phyloP scores from a whole-genome alignment of 1,140 invertebrate genomes.

The Archegozetes longisetosus region DNA sequence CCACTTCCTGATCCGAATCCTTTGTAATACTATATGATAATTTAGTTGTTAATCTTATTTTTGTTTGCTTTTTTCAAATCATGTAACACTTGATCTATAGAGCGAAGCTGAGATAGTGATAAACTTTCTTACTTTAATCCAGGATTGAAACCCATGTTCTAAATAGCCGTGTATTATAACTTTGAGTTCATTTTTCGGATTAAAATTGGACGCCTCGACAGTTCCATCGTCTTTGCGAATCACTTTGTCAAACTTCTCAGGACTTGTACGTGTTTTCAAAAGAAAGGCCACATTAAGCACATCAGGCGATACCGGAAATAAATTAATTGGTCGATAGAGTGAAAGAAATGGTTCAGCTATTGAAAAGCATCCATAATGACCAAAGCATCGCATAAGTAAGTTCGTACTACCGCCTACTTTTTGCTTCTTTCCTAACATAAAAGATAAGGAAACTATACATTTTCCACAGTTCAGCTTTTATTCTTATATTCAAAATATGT shows the following conservation, averaged over 20 bases:
- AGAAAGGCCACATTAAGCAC: slow-evolving; percentile 36
- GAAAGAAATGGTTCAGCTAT: slow-evolving; percentile 58
- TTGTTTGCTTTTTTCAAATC: no score
- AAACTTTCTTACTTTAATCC: slow-evolving; percentile 52
- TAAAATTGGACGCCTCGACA: slow-evolving; percentile 12
- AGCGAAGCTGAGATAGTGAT: no score
- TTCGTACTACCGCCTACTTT: neutral
- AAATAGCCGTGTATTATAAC: slow-evolving; percentile 69
- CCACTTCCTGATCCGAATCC: no score
- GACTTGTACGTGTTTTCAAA: slow-evolving; percentile 36
- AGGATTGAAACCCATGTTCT: slow-evolving; percentile 56
- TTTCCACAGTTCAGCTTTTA: no score
- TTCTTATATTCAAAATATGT: no score
- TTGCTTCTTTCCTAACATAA: neutral
- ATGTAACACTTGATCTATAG: no score
- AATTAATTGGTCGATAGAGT: slow-evolving; percentile 51
- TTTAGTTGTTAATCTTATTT: no score
- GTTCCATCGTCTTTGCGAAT: slow-evolving; percentile 11
- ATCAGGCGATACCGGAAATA: slow-evolving; percentile 49
- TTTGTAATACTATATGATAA: no score
- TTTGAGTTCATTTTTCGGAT: slow-evolving; percentile 42
- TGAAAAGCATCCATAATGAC: slow-evolving; percentile 63
- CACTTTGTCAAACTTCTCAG: slow-evolving; percentile 31
- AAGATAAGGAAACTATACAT: no score
- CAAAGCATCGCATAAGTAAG: slow-evolving; percentile 40